Conservation (phyloP, 2,888 invertebrate species). For the Papilio gigon region DNA sequence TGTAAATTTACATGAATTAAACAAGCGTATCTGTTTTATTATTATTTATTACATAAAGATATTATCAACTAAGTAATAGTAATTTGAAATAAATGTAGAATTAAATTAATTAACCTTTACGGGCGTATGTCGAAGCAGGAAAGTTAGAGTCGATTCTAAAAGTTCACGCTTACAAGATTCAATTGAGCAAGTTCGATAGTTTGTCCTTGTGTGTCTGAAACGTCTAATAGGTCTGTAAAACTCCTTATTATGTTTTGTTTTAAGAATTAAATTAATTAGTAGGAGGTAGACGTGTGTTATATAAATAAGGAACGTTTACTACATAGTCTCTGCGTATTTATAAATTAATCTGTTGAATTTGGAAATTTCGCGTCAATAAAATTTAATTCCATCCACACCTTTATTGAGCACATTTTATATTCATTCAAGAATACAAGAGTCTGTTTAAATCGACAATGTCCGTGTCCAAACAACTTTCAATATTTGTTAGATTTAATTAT, state of each 20-base stretch:
- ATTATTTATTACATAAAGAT: background rate
- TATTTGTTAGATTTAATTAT: slow-evolving; percentile 61
- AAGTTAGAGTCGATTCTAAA: slow-evolving; percentile 25
- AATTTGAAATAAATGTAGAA: background rate
- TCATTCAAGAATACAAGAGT: slow-evolving; percentile 7
- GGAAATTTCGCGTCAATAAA: background rate
- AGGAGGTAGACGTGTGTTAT: no score
- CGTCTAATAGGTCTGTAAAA: background rate
- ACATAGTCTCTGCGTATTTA: no score
- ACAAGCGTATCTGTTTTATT: background rate
- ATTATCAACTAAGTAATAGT: background rate
- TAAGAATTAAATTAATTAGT: no score
- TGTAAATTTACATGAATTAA: no score
- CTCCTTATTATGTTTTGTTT: background rate
- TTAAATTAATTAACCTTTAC: background rate
- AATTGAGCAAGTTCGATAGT: slow-evolving; percentile 31
- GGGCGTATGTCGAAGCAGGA: background rate
- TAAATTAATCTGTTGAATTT: no score
- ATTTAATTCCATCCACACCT: background rate
- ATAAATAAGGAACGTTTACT: no score
- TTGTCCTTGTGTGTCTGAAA: background rate
- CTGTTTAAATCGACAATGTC: slow-evolving; percentile 27
- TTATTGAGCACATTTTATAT: background rate
- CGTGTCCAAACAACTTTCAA: slow-evolving; percentile 69
- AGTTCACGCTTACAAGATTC: slow-evolving; percentile 22